Evolutionary conservation across 2,797 vertebrate genomes (phyloP).

Genomic region (Martes flavigula): DNA sequence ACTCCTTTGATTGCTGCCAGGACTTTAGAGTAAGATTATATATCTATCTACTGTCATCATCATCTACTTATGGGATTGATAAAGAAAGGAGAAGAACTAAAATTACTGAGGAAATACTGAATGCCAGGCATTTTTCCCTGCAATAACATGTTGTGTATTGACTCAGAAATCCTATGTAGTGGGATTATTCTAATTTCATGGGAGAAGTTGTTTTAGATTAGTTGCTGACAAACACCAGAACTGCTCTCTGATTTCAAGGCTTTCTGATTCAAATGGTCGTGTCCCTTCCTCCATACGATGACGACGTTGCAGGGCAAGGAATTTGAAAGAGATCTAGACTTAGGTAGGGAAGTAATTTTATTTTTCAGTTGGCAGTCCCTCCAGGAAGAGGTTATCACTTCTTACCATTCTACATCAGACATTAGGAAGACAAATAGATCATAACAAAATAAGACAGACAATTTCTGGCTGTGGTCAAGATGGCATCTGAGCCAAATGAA

Average conservation of each 20-base stretch:
- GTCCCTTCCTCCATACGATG: neutral
- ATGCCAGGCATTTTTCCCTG: neutral
- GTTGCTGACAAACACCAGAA: neutral
- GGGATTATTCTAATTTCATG: neutral
- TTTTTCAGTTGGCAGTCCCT: neutral
- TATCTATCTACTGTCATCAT: neutral
- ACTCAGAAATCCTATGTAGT: neutral
- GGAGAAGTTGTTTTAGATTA: neutral
- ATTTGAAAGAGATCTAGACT: neutral
- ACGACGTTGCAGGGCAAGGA: neutral
- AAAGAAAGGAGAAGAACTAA: neutral
- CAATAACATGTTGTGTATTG: neutral
- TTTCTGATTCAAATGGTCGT: neutral
- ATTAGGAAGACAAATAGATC: neutral
- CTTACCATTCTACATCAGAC: neutral
- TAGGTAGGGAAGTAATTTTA: neutral
- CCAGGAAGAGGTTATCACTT: neutral
- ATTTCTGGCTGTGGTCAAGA: neutral
- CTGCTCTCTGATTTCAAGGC: neutral
- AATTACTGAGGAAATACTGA: conserved; percentile 18
- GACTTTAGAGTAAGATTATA: neutral
- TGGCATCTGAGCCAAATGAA: neutral
- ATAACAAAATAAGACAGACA: neutral
- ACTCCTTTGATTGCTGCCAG: neutral
- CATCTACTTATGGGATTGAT: neutral